Evolutionary conservation across 2,113 vertebrate species (phyloP), one percentile per base, ranked within the genome.

Genomic region (Zosterops borbonicus): DNA sequence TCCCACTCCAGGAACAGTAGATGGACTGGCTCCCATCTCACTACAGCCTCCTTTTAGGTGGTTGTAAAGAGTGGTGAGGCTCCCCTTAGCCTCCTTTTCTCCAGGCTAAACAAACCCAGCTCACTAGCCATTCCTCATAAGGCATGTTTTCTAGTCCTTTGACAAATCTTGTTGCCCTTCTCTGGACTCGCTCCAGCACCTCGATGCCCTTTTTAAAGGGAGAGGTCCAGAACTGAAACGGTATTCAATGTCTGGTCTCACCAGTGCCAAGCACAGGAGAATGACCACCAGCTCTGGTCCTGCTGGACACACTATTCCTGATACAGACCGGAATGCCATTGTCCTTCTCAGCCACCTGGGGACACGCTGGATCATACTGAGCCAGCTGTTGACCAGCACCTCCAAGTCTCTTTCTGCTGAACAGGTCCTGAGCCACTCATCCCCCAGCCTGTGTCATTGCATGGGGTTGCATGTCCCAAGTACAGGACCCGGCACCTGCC

Each of bases 11-110:
- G 33, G 44, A 27, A 9, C 33, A 52, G 37, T 13, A 52, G 44
- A 28, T 27, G 23, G 50, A 74, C 27, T 0, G 3, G 27, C 22
- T 18, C 14, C 5, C 8, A 24, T 35, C 37, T 39, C 37, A 44
- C 44, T 39, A 28, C 14, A 23, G 5, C 8, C 7, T 74, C 59
- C 37, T 67, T 16, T 67, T 19, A 67, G 6, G 22, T 28, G 37
- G 23, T n/a, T 65, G n/a, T 25, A 46, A 47, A 12, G 37, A 59
- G 14, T 0, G 0, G 27, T 23, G 19, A 42, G 27, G 25, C 6
- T 3, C 9, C 6, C 49, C 14, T 14, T 19, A 42, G 49, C 37
- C 31, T 44, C 27, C n/a, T 73, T 35, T 65, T 50, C 22, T 50
- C 2, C 2, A 50, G 18, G n/a, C 18, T 37, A 58, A 88, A 44